These are phyloP conservation scores for Brachionichthys hirsutus DNA, from an alignment of 2,113 vertebrate genomes.

Conservation along the genomic window DNA sequence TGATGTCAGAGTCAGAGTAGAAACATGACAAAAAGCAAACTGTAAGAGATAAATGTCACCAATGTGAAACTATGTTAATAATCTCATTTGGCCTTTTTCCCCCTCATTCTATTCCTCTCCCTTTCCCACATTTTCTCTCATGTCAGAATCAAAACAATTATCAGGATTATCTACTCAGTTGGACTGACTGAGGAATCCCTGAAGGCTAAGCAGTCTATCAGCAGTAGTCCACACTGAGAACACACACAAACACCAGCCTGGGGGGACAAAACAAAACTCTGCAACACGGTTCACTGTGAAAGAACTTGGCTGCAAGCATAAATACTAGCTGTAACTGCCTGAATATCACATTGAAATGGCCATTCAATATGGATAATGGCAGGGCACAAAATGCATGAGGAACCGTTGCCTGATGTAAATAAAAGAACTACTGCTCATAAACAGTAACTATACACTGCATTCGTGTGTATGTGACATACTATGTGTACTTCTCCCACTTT, in stretches of 20 bases:
- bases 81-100: no score
- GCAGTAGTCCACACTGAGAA: constrained; percentile 10
- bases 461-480: no score
- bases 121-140: not conserved
- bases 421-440: no score
- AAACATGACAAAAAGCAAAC: no score
- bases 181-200: constrained; percentile 14
- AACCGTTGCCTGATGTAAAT: not conserved
- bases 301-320: constrained; percentile 1
- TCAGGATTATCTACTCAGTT: constrained; percentile 30
- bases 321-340: not conserved
- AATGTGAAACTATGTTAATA: no score
- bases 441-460: no score
- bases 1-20: no score
- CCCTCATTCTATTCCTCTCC: not conserved
- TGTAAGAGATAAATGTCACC: no score
- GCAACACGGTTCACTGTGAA: not conserved
- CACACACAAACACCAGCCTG: constrained; percentile 17
- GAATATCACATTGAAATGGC: not conserved
- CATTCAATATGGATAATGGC: not conserved
- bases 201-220: constrained; percentile 15
- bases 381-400: not conserved
- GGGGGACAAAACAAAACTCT: constrained; percentile 15
- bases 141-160: constrained; percentile 8
- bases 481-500: no score